Evolutionary conservation across 1,140 invertebrate species (phyloP).

Genomic region (Brachionus rubens): DNA sequence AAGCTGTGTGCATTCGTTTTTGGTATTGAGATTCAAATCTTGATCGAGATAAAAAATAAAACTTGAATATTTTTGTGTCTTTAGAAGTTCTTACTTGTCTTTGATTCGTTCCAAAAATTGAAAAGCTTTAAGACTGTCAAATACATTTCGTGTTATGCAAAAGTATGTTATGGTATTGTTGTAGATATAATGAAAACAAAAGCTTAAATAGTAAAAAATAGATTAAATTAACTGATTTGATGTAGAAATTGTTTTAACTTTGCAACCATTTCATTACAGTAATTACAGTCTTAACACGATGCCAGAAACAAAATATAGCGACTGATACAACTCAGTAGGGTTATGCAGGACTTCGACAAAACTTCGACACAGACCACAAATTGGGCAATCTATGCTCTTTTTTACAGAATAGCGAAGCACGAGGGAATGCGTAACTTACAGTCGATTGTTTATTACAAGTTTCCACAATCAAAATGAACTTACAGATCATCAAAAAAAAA

Average conservation of each 20-base stretch:
- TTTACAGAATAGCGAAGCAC: too few species aligned
- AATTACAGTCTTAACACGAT: too few species aligned
- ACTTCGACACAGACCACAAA: too few species aligned
- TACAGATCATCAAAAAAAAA: too few species aligned
- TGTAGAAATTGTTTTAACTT: not conserved
- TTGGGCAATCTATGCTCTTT: too few species aligned
- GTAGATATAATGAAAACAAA: conserved; percentile 44
- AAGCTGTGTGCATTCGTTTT: conserved; percentile 24
- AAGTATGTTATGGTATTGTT: conserved; percentile 39
- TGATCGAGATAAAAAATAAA: not conserved
- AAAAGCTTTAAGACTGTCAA: conserved; percentile 3
- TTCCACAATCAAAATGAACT: too few species aligned
- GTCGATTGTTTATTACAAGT: too few species aligned
- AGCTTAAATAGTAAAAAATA: not conserved
- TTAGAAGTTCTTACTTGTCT: not conserved
- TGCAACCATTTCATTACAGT: too few species aligned
- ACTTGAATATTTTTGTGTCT: not conserved
- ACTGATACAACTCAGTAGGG: too few species aligned
- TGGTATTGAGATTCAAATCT: conserved; percentile 44
- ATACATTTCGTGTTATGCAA: conserved; percentile 34
- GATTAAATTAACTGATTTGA: not conserved
- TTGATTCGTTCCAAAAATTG: conserved; percentile 29
- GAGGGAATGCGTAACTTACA: too few species aligned
- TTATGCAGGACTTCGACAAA: too few species aligned
- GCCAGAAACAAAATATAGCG: too few species aligned